phyloP scores from a whole-genome alignment of 37 sponge, comb jelly and placozoan genomes.

The Geodia barretti region DNA sequence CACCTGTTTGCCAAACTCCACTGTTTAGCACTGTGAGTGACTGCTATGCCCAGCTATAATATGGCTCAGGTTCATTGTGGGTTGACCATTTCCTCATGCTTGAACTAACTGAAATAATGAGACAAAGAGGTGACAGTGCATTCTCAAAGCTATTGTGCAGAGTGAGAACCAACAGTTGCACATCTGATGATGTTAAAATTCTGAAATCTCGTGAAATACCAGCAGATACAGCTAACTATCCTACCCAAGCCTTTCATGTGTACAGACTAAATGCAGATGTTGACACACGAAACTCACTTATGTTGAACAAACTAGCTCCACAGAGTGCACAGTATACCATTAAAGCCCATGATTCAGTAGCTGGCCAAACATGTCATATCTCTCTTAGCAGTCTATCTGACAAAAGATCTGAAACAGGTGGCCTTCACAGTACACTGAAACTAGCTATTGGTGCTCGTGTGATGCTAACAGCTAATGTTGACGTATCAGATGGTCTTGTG shows the following conservation, averaged over 20 bases:
- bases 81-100: constrained; percentile 31
- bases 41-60: constrained; percentile 19
- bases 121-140: constrained; percentile 22
- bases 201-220: constrained; percentile 15
- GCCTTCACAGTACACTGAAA: constrained; percentile 27
- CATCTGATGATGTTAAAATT: constrained; percentile 8
- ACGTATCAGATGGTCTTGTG: constrained; percentile 34
- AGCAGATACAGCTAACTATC: constrained; percentile 17
- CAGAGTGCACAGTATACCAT: constrained; percentile 20
- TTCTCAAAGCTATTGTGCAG: constrained; percentile 35
- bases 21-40: background rate
- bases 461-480: constrained; percentile 50
- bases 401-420: constrained; percentile 38
- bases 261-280: constrained; percentile 40
- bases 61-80: constrained; percentile 35
- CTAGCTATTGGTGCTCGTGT: constrained; percentile 44
- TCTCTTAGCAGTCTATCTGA: constrained; percentile 5
- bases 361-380: background rate
- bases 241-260: constrained; percentile 37
- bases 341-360: constrained; percentile 22
- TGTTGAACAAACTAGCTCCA: constrained; percentile 22
- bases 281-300: constrained; percentile 8
- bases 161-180: constrained; percentile 26
- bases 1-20: background rate
- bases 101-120: constrained; percentile 36